Base-by-base conservation (phyloP, 2,113 vertebrate species). In the Microcebus lehilahytsara region DNA sequence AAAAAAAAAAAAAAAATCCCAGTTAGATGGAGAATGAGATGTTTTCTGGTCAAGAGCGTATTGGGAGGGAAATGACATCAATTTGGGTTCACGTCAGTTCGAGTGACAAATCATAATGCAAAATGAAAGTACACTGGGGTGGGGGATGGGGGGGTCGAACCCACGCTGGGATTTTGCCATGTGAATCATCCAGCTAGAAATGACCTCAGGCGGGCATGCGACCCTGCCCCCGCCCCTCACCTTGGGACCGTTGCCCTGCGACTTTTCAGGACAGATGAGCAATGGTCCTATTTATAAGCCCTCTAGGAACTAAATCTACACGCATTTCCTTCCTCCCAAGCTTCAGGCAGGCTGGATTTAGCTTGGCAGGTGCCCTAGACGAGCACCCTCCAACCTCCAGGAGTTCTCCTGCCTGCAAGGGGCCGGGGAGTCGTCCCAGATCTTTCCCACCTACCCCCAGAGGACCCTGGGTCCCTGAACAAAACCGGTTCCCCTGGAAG, bases 131-230 rank as follows among this genome's bases (percentile, higher is more conserved):
- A 78, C 27, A 0, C 53, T 64, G 22, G 30, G 25, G n/a, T 10
- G 34, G 8, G 20, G 37, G 42, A 6, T 9, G n/a, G 49, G 69
- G 49, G 62, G 75, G 46, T 32, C 40, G 78, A 95, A 6, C 95
- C 75, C 95, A 80, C 20, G 25, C 84, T 9, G 90, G 85, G 77
- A 89, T 93, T 96, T 96, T 92, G 96, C 71, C 19, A 1, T 25
- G 56, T 98, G 96, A 97, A 79, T 97, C 97, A 97, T 67, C 74
- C 25, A 94, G 88, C 66, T 91, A 84, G 94, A 96, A 96, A 91
- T 96, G 90, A 97, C 88, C 80, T 90, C 51, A 62, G 72, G 66
- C 93, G 84, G 81, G 12, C 58, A 9, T 25, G 71, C 71, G 89
- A 71, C 75, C 72, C 56, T 9, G 2, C 71, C 75, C 42, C 66